These are phyloP conservation scores for Patella depressa DNA, from an alignment of 2,888 invertebrate species.

Conservation along the genomic window DNA sequence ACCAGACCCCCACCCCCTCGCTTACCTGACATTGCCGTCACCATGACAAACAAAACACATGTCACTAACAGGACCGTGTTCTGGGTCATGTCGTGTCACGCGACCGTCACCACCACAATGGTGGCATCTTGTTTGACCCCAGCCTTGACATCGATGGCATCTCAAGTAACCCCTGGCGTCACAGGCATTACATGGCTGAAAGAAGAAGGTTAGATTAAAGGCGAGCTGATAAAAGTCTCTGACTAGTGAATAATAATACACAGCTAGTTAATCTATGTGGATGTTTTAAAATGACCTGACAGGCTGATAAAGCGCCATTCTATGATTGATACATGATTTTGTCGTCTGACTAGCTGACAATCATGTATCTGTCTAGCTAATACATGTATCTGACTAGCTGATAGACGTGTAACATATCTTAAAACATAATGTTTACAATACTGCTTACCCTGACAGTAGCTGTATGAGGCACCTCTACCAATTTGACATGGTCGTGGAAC, in stretches of 20 bases:
- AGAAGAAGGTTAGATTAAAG: neutral
- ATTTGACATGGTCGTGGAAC: conserved; percentile 72
- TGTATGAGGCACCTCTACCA: conserved; percentile 74
- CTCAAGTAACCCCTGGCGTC: conserved; percentile 72
- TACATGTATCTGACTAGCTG: no score
- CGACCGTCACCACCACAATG: conserved; percentile 36
- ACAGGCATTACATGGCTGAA: conserved; percentile 65
- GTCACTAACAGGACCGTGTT: conserved; percentile 32
- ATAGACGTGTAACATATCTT: no score
- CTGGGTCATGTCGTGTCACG: conserved; percentile 29
- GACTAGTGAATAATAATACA: no score
- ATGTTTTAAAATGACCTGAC: no score
- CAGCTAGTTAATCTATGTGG: no score
- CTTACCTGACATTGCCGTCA: conserved; percentile 68
- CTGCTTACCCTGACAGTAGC: conserved; percentile 70
- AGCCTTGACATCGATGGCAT: conserved; percentile 57
- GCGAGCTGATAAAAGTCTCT: no score
- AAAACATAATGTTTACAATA: no score
- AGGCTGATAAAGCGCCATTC: no score
- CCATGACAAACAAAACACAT: conserved; percentile 72
- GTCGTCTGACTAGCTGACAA: no score
- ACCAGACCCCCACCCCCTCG: neutral
- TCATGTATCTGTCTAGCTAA: no score
- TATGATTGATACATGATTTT: no score
- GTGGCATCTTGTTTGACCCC: conserved; percentile 41